phyloP scores from a whole-genome alignment of 2,888 invertebrate species.

The Caenorhabditis auriculariae region DNA sequence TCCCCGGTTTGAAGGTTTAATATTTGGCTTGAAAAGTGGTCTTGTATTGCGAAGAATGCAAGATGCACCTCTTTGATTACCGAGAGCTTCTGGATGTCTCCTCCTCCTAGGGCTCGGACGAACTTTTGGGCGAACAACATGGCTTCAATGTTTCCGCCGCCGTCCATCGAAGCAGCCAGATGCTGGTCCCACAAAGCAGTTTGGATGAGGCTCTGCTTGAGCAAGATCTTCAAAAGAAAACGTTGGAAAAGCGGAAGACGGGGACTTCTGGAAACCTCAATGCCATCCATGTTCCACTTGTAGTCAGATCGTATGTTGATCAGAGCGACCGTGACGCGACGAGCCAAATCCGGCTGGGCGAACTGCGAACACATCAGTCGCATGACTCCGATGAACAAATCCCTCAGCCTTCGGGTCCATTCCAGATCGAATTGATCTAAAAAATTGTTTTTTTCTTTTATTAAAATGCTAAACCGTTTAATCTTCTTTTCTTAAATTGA shows the following conservation, averaged over 20 bases:
- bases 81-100: slow-evolving; percentile 14
- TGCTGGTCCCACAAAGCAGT: slow-evolving; percentile 80
- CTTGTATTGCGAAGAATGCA: too few species aligned
- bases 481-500: background rate
- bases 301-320: slow-evolving; percentile 42
- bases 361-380: slow-evolving; percentile 27
- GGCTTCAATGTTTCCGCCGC: slow-evolving; percentile 73
- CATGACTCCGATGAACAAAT: slow-evolving; percentile 45
- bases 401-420: slow-evolving; percentile 43
- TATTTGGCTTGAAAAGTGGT: background rate
- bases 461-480: too few species aligned
- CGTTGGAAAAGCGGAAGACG: too few species aligned
- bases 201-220: slow-evolving; percentile 77
- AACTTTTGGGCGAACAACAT: slow-evolving; percentile 82
- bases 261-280: too few species aligned
- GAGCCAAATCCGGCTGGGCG: slow-evolving; percentile 21
- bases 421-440: slow-evolving; percentile 36
- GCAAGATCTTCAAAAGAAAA: slow-evolving; percentile 70
- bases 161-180: slow-evolving; percentile 81
- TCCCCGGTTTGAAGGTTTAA: background rate
- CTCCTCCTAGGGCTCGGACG: slow-evolving; percentile 22
- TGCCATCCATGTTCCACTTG: slow-evolving; percentile 72
- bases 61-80: slow-evolving; percentile 18
- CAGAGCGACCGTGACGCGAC: slow-evolving; percentile 36
- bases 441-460: slow-evolving; percentile 1